Percentiles rank a stretch among this genome's conserved stretches.
Conservation (phyloP, 2,888 invertebrate genomes). For the Dendrolimus pini region DNA sequence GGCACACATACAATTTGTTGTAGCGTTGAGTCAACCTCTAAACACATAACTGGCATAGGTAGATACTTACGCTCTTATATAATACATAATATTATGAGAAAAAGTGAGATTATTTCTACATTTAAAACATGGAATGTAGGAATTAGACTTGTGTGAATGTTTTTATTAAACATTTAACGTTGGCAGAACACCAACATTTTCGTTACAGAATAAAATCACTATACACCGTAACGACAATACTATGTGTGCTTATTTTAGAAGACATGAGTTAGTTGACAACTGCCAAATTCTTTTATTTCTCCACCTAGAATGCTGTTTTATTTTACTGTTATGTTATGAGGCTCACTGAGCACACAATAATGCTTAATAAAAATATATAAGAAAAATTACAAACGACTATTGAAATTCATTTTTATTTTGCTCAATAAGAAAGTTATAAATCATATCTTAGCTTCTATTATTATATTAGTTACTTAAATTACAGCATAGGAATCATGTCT, state of each 20-base stretch:
- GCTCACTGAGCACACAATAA: too few species aligned
- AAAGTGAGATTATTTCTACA: too few species aligned
- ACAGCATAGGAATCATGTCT: slow-evolving; percentile 27
- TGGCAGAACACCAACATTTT: background rate
- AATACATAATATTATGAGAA: too few species aligned
- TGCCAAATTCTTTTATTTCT: background rate
- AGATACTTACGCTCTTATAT: too few species aligned
- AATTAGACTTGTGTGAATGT: background rate
- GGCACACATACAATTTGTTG: too few species aligned
- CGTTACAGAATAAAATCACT: background rate
- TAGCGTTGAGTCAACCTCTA: too few species aligned
- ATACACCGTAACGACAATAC: background rate
- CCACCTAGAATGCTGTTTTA: background rate
- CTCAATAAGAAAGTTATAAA: slow-evolving; percentile 19
- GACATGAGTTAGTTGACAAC: background rate
- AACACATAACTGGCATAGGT: too few species aligned
- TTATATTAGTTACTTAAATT: slow-evolving; percentile 16
- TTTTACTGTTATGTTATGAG: background rate
- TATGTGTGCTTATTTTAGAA: background rate
- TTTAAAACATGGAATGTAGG: background rate
- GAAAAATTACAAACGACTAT: too few species aligned
- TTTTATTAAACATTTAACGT: background rate
- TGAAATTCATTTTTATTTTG: slow-evolving; percentile 11
- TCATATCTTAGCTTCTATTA: slow-evolving; percentile 15
- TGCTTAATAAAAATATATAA: too few species aligned